Percentiles rank a stretch among this genome's conserved stretches.
These are phyloP conservation scores for Syngnathus floridae DNA, from an alignment of 2,113 vertebrate genomes.

Conservation along the genomic window DNA sequence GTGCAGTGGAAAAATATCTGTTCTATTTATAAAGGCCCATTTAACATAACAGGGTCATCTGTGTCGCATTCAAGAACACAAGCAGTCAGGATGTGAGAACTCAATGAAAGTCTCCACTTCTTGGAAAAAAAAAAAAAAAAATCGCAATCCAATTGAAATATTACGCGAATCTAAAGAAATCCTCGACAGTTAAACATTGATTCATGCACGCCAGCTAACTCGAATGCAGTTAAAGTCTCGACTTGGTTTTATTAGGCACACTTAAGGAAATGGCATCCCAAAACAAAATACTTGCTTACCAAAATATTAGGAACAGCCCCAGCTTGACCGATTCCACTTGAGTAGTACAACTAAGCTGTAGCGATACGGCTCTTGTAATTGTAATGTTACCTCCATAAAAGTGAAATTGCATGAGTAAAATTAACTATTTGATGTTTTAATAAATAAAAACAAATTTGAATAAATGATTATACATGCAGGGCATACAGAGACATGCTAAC, in stretches of 20 bases:
- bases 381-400: no score
- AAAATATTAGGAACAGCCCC: no score
- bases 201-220: neutral
- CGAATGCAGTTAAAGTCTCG: neutral
- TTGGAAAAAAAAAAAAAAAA: neutral
- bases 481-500: no score
- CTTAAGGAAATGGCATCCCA: neutral
- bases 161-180: neutral
- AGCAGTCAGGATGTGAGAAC: neutral
- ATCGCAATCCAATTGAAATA: neutral
- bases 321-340: no score
- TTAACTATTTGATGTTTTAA: no score
- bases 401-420: no score
- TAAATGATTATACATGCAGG: no score
- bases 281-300: neutral
- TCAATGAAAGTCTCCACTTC: neutral
- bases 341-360: no score
- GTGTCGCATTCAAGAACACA: conserved; percentile 24
- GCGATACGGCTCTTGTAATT: no score
- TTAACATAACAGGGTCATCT: conserved; percentile 49
- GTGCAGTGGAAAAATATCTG: conserved; percentile 54
- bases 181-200: neutral
- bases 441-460: no score
- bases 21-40: conserved; percentile 63
- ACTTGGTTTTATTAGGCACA: neutral